Base-by-base conservation (phyloP, 1,140 invertebrate genomes). In the Meloidogyne chitwoodi region DNA sequence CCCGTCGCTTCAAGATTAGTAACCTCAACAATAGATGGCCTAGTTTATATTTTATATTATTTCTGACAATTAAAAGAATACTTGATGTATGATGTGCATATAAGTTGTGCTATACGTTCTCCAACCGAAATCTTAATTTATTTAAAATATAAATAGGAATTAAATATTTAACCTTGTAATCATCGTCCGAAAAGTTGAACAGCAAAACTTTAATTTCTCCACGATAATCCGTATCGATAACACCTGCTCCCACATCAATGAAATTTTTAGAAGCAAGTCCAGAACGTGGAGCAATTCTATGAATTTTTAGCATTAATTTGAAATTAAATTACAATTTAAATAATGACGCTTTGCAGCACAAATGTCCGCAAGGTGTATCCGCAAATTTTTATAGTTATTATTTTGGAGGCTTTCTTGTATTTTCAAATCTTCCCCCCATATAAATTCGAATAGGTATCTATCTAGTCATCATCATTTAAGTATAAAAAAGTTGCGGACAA, bases 241-340 rank as follows among this genome's bases (percentile, higher is more conserved):
- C 94, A 66, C 94, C 94, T 89, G 94, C 92, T 80, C 95, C 96
- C 83, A 99, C 93, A 90, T 99, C 95, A 83, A 99, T 96, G 77
- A 93, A 93, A 88, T 96, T 91, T 89, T 99, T 99, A 61, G 91
- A 91, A 31, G 96, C 95, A 48, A 99, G 89, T 0, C 96, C 96
- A 75, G 95, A 98, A 72, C 96, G 91, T 8, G 97, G 96, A 4
- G 96, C 96, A 44, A 99, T 91, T 82, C 48, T 56, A 6, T 8
- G 8, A 38, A 22, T n/a, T n/a, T n/a, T n/a, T n/a, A n/a, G n/a
- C n/a, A 56, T 8, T 56, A 6, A 5, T n/a, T 56, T 1, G 19
- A 19, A 48, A 48, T 48, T 19, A 11, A 48, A 19, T 19, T 4
- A 19, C 19, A 48, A 19, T 6, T 48, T 38, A 8, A 38, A 19